These are phyloP conservation scores for Cephus spinipes DNA, from an alignment of 2,888 invertebrate genomes.

Conservation along the genomic window DNA sequence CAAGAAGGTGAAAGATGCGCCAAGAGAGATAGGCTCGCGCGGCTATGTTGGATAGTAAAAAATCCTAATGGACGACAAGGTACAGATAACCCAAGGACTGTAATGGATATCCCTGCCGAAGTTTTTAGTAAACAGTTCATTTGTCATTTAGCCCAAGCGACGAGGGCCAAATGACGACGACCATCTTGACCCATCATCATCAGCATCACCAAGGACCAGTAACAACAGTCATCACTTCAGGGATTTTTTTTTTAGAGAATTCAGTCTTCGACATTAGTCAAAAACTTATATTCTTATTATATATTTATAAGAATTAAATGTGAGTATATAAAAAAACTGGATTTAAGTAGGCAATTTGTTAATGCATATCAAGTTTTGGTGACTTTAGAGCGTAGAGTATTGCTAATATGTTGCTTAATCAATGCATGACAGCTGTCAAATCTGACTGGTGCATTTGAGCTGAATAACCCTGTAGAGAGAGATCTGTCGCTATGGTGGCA, in stretches of 20 bases:
- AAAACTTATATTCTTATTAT: background rate
- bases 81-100: conserved; percentile 35
- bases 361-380: background rate
- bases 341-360: background rate
- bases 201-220: background rate
- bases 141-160: conserved; percentile 46
- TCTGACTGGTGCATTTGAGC: background rate
- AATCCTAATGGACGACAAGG: conserved; percentile 51
- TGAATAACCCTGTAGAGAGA: background rate
- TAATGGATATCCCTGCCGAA: conserved; percentile 47
- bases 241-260: background rate
- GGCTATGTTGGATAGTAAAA: conserved; percentile 43
- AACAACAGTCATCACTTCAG: background rate
- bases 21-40: conserved; percentile 35
- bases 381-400: background rate
- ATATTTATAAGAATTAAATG: background rate
- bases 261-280: background rate
- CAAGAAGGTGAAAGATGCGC: conserved; percentile 33
- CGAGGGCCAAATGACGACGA: background rate
- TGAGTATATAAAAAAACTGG: background rate
- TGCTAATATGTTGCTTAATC: background rate
- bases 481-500: conserved; percentile 44
- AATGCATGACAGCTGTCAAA: conserved; percentile 31
- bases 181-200: background rate
- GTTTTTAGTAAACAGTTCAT: conserved; percentile 57